Conservation (phyloP, 2,797 vertebrate species). For the Sternarchorhynchus goeldii region DNA sequence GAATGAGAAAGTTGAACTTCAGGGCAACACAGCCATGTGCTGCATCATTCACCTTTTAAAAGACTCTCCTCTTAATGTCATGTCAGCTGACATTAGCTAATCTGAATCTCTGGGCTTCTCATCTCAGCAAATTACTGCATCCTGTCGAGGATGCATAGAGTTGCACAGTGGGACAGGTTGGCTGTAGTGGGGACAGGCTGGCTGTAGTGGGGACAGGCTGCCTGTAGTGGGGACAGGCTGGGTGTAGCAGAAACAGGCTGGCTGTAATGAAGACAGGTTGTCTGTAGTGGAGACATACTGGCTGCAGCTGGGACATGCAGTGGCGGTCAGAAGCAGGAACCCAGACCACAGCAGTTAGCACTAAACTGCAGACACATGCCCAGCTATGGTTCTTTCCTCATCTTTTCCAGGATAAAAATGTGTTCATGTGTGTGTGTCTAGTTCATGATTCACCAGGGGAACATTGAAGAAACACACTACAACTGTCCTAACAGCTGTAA, state of each 20-base stretch:
- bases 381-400: not conserved
- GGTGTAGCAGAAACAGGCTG: too few species aligned
- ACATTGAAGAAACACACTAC: not conserved
- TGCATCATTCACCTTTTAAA: conserved; percentile 1
- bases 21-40: not conserved
- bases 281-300: too few species aligned
- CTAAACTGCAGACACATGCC: not conserved
- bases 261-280: too few species aligned
- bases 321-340: not conserved
- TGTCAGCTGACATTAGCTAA: not conserved
- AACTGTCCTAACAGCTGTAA: not conserved
- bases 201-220: not conserved
- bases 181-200: not conserved
- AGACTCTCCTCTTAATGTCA: not conserved
- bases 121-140: not conserved
- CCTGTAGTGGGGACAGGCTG: too few species aligned
- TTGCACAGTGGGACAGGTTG: not conserved
- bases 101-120: not conserved
- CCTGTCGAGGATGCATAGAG: not conserved
- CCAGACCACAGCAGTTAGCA: not conserved
- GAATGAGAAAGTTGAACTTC: not conserved
- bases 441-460: not conserved
- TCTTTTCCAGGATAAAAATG: not conserved
- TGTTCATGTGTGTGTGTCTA: not conserved
- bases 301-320: too few species aligned